Conservation (phyloP, 2,888 invertebrate genomes). For the Drosophila prostipennis region DNA sequence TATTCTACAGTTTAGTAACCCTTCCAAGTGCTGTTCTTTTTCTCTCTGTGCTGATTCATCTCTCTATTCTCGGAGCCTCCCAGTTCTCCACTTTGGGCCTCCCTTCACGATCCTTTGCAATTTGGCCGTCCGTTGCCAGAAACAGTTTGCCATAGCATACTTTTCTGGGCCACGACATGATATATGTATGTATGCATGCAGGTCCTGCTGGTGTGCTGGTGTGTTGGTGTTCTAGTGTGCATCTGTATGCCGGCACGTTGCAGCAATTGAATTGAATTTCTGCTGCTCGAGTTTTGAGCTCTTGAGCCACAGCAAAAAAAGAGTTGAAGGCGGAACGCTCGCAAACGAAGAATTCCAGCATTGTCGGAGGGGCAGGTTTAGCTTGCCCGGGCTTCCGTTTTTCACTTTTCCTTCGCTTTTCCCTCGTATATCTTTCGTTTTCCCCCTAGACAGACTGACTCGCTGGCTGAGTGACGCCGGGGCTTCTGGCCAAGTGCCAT, state of each 20-base stretch:
- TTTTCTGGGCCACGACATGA: constrained; percentile 68
- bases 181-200: constrained; percentile 23
- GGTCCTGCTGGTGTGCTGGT: background rate
- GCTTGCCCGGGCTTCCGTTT: constrained; percentile 37
- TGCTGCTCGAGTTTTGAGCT: constrained; percentile 54
- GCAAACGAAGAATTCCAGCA: constrained; percentile 29
- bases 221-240: constrained; percentile 6
- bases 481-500: constrained; percentile 63
- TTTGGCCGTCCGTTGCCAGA: constrained; percentile 57
- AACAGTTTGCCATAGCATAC: constrained; percentile 66
- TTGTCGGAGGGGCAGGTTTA: constrained; percentile 43
- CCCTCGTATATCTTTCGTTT: background rate
- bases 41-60: background rate
- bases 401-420: constrained; percentile 2
- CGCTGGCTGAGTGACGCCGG: constrained; percentile 57
- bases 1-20: no score
- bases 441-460: constrained; percentile 20
- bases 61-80: constrained; percentile 17
- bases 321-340: constrained; percentile 29
- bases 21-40: background rate
- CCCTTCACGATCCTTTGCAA: constrained; percentile 47
- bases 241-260: constrained; percentile 53
- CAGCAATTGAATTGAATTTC: constrained; percentile 74
- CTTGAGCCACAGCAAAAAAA: constrained; percentile 50
- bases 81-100: constrained; percentile 6